Base-by-base conservation (phyloP, 53 echinoderm and acorn worm genomes). In the Echinarachnius parma region DNA sequence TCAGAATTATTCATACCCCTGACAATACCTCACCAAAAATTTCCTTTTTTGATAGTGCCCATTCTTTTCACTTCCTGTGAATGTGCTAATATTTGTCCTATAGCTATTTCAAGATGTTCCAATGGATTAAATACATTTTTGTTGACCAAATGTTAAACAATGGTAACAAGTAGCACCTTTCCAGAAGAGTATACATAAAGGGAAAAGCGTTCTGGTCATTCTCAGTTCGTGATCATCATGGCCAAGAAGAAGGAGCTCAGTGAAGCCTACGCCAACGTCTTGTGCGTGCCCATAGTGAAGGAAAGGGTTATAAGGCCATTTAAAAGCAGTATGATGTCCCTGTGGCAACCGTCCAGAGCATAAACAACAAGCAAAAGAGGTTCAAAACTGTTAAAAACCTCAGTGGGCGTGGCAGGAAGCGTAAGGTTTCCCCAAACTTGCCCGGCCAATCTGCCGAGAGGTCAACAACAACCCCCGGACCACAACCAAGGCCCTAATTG, bases 1-100 rank as follows among this genome's bases (percentile, higher is more conserved):
- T 44, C 46, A 46, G 45, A 64, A 64, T 46, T 44, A 64, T 64
- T 46, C 64, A 64, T 64, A 64, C 46, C 64, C 64, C 28, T 46
- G 44, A 23, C 45, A 24, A 64, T 3, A 28, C 13, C 64, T 64
- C 64, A 46, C 42, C 37, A 64, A 23, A 28, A 37, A 39, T 64
- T 10, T 18, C 4, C 22, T 64, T 64, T 45, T 13, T 26, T 27
- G 46, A 45, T 3, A 44, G 28, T 27, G 27, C 46, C 8, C 22
- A 44, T 64, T 64, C 15, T 64, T 64, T 42, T 45, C 45, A 23
- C 26, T 27, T 25, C 28, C 64, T 64, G 45, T 9, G 24, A 64
- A 27, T 64, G 46, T 45, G 45, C 27, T 45, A 34, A 3, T 33
- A 15, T 64, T 49, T 64, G 64, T 45, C 46, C 46, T 42, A 44